phyloP scores from a whole-genome alignment of 1,140 invertebrate species.

The Pachyrhynchus sulphureomaculatus region DNA sequence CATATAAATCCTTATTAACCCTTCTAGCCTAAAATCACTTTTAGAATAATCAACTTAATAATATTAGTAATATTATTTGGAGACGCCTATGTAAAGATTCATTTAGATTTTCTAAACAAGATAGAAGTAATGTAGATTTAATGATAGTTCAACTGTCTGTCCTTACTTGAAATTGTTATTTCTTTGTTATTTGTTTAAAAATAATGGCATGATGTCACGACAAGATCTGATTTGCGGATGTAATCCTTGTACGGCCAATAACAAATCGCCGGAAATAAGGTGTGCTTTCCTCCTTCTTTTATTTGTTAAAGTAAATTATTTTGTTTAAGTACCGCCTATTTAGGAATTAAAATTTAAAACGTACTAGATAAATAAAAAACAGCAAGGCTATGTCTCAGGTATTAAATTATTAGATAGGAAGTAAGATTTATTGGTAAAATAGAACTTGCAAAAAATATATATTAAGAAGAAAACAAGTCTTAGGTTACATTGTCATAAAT shows the following conservation, averaged over 20 bases:
- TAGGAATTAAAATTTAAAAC: too few relatives aligned
- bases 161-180: constrained; percentile 13
- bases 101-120: constrained; percentile 22
- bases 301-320: constrained; percentile 5
- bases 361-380: too few relatives aligned
- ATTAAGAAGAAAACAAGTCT: too few relatives aligned
- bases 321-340: constrained; percentile 2
- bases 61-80: too few relatives aligned
- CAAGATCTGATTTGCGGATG: constrained; percentile 31
- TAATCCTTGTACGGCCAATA: constrained; percentile 24
- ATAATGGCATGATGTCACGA: constrained; percentile 18
- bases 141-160: constrained; percentile 17
- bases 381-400: too few relatives aligned
- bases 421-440: too few relatives aligned
- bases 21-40: too few relatives aligned
- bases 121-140: constrained; percentile 29
- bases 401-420: too few relatives aligned
- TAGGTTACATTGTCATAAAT: too few relatives aligned
- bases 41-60: too few relatives aligned
- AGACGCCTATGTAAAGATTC: constrained; percentile 13
- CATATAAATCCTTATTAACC: too few relatives aligned
- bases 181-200: constrained; percentile 17
- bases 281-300: constrained; percentile 26
- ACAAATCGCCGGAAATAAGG: constrained; percentile 31
- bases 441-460: too few relatives aligned